Base-by-base conservation (phyloP, 2,888 invertebrate genomes). In the Cistogaster globosa region DNA sequence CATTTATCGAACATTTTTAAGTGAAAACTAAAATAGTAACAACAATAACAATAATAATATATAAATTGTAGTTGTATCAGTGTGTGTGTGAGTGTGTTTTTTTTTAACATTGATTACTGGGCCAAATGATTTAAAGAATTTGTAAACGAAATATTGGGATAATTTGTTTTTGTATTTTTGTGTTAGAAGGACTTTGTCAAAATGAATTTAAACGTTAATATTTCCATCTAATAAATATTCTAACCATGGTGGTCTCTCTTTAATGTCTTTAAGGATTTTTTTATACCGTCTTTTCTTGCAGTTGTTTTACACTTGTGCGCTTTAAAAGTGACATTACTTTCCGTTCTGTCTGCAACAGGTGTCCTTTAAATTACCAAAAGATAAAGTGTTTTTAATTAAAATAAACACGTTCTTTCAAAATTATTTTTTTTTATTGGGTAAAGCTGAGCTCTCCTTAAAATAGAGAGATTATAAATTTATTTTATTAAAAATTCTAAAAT, bases 111-210 rank as follows among this genome's bases (percentile, higher is more conserved):
- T 51, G 71, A 72, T 72, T 83, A 72, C 71, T 77, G 77, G 77
- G 58, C 65, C 76, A 76, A 76, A 72, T 83, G 77, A 65, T 77
- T 22, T 67, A 67, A 62, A 36, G 60, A 80, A 68, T 74, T 38
- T 45, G 38, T n/a, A 38, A 71, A 57, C 5, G 9, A 62, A 62
- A 71, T 26, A 51, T 22, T 60, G 63, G 71, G 1, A 65, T 62
- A n/a, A 36, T 48, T 57, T 57, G 36, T 55, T 51, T 9, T 20
- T n/a, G 6, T 8, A 18, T 14, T 48, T 26, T 51, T 68, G 22
- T 60, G 32, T 22, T 55, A 58, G 71, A 67, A 72, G 79, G 71
- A 79, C 79, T 65, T 72, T 53, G 26, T 32, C 22, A n/a, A 57
- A 36, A 16, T 75, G 53, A 16, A 48, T 32, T 1, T 22, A 55